Base-by-base conservation (phyloP, 2,888 invertebrate species). In the Aproaerema taeniolella region DNA sequence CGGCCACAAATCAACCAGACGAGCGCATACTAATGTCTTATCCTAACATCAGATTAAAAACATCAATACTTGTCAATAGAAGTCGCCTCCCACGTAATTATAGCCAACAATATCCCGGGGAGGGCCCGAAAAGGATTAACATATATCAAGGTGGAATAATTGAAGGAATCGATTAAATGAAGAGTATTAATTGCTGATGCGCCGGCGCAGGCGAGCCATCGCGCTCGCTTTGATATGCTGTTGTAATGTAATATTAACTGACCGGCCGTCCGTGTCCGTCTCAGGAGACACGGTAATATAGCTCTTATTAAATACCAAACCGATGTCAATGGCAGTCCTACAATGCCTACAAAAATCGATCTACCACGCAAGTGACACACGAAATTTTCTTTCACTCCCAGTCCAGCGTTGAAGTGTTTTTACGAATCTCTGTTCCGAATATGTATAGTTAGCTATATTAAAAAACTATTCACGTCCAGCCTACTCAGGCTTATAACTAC, bases 21-120 rank as follows among this genome's bases (percentile, higher is more conserved):
- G 71, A 58, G 60, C 75, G 78, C 81, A 81, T 81, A 81, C 82
- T 78, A 82, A 85, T 81, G 81, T 69, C 77, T 78, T 80, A 81
- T 81, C 85, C 85, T 83, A 82, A 82, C 82, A 83, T 86, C 82
- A 81, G 85, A 86, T 86, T 85, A 83, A 85, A 85, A 78, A 76
- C 86, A 86, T 86, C 86, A 82, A 86, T 86, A 83, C 80, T 77
- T 83, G 85, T 82, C 86, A 80, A 79, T 81, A 77, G 77, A 77
- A 76, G 75, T 80, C 79, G 76, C 81, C 85, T 81, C 85, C 85
- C 83, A 83, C 78, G 80, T 82, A 83, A 86, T 86, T 83, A 86
- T 78, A 79, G 75, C 72, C 79, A 75, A 80, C 80, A 79, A 79
- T 82, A 83, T 81, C 82, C 80, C 36, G 79, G 75, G 80, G 81